Conservation (phyloP, 1,140 invertebrate species). For the Euwallacea similis region DNA sequence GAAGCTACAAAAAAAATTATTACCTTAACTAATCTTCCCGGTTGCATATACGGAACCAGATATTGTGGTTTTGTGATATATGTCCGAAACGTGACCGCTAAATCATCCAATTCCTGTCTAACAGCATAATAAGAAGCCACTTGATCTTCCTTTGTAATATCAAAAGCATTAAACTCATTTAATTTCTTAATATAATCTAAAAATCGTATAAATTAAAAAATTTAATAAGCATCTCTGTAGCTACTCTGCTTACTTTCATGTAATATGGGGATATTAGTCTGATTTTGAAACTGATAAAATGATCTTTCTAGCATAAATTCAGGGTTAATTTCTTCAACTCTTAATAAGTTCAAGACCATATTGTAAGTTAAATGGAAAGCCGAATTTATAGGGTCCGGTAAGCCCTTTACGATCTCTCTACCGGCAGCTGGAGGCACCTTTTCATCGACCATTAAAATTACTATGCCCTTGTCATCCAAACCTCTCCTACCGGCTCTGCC, state of each 20-base stretch:
- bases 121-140: constrained; percentile 85
- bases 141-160: constrained; percentile 72
- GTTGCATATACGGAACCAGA: constrained; percentile 90
- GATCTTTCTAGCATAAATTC: constrained; percentile 99
- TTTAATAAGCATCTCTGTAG: neutral
- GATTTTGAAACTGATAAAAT: constrained; percentile 99
- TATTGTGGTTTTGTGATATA: constrained; percentile 87
- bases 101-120: constrained; percentile 74
- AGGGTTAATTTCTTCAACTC: constrained; percentile 99
- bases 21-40: constrained; percentile 90
- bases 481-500: constrained; percentile 96
- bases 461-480: constrained; percentile 96
- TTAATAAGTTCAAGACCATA: constrained; percentile 96
- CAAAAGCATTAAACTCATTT: constrained; percentile 64
- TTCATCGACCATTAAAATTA: constrained; percentile 98
- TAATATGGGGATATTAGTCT: constrained; percentile 87
- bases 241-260: constrained; percentile 70
- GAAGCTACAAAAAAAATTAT: constrained; percentile 34
- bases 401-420: constrained; percentile 87
- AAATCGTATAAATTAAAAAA: constrained; percentile 10
- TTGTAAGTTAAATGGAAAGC: constrained; percentile 99
- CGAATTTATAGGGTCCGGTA: constrained; percentile 95
- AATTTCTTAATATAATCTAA: constrained; percentile 76
- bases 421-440: constrained; percentile 82
- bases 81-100: constrained; percentile 72